Percentiles rank a stretch among this genome's conserved stretches.
Evolutionary conservation across 2,797 vertebrate genomes (phyloP).

Genomic region (Heteromormyrus szaboi): DNA sequence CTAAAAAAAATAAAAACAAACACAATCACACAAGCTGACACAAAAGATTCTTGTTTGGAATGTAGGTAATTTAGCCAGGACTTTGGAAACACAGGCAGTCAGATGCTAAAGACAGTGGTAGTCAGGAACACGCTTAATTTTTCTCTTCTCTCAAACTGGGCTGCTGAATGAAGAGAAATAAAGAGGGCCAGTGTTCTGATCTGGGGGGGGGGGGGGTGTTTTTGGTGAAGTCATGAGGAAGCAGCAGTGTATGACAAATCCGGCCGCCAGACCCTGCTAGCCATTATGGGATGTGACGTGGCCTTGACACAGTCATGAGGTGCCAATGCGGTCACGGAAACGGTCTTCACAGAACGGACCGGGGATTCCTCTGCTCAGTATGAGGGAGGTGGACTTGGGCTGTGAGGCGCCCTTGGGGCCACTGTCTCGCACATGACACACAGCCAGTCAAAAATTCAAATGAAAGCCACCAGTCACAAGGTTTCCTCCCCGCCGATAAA

Average conservation of each 20-base stretch:
- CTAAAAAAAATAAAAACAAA: neutral
- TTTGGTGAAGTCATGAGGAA: neutral
- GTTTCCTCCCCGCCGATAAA: neutral
- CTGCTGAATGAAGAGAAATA: neutral
- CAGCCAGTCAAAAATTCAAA: neutral
- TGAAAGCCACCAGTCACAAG: neutral
- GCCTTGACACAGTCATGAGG: neutral
- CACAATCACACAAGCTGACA: neutral
- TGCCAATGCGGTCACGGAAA: neutral
- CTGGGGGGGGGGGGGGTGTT: neutral
- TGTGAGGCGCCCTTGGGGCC: neutral
- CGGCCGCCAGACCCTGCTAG: neutral
- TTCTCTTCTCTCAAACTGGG: neutral
- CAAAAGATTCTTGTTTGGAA: neutral
- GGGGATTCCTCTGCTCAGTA: neutral
- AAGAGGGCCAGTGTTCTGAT: neutral
- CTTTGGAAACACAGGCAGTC: neutral
- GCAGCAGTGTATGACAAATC: slow-evolving; percentile 5
- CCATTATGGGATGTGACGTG: neutral
- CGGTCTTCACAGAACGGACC: neutral
- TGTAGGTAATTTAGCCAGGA: neutral
- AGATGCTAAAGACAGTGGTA: neutral
- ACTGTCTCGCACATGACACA: neutral
- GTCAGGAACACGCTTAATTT: neutral
- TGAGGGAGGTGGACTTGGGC: neutral